These are phyloP conservation scores for Onychomys leucogaster DNA, from an alignment of 2,797 vertebrate genomes.

Conservation along the genomic window DNA sequence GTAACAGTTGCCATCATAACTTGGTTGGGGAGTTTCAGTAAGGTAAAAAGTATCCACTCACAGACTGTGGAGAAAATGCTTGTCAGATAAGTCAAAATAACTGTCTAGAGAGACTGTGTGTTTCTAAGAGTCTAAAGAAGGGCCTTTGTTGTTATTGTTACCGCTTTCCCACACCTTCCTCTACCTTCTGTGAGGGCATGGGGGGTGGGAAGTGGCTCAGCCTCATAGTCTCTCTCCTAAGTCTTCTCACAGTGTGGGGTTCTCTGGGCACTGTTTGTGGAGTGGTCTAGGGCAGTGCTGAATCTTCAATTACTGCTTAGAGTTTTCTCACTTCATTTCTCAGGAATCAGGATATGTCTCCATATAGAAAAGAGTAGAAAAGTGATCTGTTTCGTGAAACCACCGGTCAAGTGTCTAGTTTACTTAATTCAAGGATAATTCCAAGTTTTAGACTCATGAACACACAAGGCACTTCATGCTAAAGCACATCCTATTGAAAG, in stretches of 20 bases:
- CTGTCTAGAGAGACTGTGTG: background rate
- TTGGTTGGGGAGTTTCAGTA: background rate
- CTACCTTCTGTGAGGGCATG: background rate
- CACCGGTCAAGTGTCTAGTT: background rate
- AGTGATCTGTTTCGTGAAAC: background rate
- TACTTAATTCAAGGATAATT: slow-evolving; percentile 3
- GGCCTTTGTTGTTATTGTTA: too few species aligned
- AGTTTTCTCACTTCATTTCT: background rate
- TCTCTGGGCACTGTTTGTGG: background rate
- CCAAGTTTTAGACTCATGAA: background rate
- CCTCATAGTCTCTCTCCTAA: background rate
- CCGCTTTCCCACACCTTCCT: background rate
- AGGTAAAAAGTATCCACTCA: background rate
- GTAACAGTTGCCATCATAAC: background rate
- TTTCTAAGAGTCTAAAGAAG: background rate
- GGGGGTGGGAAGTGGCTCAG: background rate
- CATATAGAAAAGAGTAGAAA: background rate
- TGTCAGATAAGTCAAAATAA: background rate
- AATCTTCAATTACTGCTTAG: background rate
- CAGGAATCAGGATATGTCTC: slow-evolving; percentile 10
- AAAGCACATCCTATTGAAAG: background rate
- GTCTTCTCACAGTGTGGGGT: background rate
- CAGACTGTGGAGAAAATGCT: background rate
- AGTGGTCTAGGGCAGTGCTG: background rate
- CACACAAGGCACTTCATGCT: background rate